A percentile compares a stretch with the other conserved stretches of the same genome.
Conservation (phyloP, 2,888 invertebrate species). For the Trichopoda pennipes region DNA sequence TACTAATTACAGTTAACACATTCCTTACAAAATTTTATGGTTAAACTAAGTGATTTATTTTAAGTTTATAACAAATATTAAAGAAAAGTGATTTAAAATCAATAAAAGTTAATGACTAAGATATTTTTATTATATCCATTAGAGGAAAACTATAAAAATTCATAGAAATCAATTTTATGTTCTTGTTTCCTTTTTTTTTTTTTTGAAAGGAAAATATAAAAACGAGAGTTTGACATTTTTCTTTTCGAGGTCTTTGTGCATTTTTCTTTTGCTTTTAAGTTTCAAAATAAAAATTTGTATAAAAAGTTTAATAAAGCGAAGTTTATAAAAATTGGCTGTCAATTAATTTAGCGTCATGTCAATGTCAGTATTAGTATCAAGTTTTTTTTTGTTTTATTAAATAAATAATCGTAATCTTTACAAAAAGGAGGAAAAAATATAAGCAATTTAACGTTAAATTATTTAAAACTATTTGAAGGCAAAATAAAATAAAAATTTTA, state of each 20-base stretch:
- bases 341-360: conserved; percentile 33
- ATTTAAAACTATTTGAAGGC: too few species aligned
- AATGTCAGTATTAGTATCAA: conserved; percentile 40
- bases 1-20: not conserved
- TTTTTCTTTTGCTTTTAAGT: not conserved
- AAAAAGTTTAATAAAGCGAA: not conserved
- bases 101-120: not conserved
- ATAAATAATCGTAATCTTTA: too few species aligned
- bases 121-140: conserved; percentile 23
- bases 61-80: not conserved
- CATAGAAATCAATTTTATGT: too few species aligned
- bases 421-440: too few species aligned
- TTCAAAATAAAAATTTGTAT: too few species aligned
- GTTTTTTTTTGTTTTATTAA: conserved; percentile 1
- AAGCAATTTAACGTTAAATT: too few species aligned
- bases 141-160: not conserved
- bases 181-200: too few species aligned
- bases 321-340: conserved; percentile 33
- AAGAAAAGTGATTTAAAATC: not conserved
- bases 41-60: conserved; percentile 1
- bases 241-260: not conserved
- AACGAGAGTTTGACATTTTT: conserved; percentile 25
- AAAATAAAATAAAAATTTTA: too few species aligned
- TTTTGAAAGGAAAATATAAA: conserved; percentile 30
- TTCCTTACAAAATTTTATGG: not conserved